Evolutionary conservation across 2,888 invertebrate species (phyloP), one percentile per base, ranked within the genome.

Genomic region (Thelaira solivaga): DNA sequence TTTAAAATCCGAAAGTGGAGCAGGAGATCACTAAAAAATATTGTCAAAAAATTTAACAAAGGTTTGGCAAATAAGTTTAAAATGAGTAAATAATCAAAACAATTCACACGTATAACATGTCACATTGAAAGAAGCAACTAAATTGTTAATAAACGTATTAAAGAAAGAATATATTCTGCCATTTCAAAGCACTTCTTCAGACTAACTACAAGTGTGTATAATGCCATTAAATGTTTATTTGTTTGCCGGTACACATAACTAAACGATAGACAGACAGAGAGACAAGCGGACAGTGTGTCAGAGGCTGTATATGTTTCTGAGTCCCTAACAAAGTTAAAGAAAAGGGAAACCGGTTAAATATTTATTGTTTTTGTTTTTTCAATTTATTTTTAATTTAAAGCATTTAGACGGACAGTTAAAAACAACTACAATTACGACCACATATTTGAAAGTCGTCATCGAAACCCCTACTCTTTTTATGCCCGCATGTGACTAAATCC

Each of bases 311-410:
- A 24, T 61, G 8, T 29, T 39, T n/a, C n/a, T 55, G 53, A 26
- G 22, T 61, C 51, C 34, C 29, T 61, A 62, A 47, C 45, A 74
- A 55, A 73, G 41, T 20, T 13, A 47, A 55, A 68, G 53, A 11
- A 65, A 10, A 41, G 8, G n/a, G 22, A 36, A 53, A 59, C 68
- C 51, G 43, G 64, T 76, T 76, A 24, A 22, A 22, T 67, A n/a
- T n/a, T n/a, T n/a, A n/a, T n/a, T n/a, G n/a, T n/a, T n/a, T n/a
- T n/a, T n/a, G n/a, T n/a, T n/a, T n/a, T n/a, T n/a, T n/a, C n/a
- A n/a, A n/a, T n/a, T n/a, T n/a, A n/a, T 62, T 68, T 76, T 72
- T 64, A 57, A 59, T 26, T 47, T 39, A 74, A 74, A 73, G 62
- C 24, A 18, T 24, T 57, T 29, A 22, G 49, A 49, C 57, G 26